Conservation (phyloP, 2,113 vertebrate genomes). For the Tupaia tana region DNA sequence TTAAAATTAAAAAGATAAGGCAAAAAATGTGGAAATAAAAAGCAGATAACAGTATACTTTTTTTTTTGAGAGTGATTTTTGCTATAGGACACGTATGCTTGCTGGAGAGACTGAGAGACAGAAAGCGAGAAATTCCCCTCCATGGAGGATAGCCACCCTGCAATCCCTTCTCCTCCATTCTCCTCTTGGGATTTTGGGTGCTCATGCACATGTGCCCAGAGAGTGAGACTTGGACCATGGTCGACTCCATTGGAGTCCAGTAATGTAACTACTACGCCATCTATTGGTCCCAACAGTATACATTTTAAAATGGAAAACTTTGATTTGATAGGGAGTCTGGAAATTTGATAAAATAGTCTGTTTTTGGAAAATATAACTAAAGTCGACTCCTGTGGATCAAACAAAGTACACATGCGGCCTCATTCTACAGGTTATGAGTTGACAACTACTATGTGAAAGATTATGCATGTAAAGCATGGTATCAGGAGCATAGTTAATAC, state of each 20-base stretch:
- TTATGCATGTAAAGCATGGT: background rate
- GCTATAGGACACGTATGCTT: too few relatives aligned
- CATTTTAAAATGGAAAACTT: background rate
- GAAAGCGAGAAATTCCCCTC: too few relatives aligned
- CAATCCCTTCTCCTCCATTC: too few relatives aligned
- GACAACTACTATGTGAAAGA: background rate
- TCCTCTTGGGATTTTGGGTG: too few relatives aligned
- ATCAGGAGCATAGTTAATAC: background rate
- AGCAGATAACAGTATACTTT: background rate
- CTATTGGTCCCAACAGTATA: background rate
- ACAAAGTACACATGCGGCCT: background rate
- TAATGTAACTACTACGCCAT: too few relatives aligned
- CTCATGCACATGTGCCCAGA: too few relatives aligned
- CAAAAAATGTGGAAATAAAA: background rate
- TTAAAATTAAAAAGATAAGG: conserved; percentile 18
- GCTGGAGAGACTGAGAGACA: too few relatives aligned
- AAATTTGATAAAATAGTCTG: conserved; percentile 1
- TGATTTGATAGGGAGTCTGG: background rate
- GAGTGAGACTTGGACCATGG: too few relatives aligned
- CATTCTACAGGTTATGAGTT: background rate
- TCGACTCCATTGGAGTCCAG: too few relatives aligned
- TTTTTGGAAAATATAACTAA: conserved; percentile 29
- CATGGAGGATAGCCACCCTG: too few relatives aligned
- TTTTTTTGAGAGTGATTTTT: background rate
- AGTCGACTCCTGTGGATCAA: background rate